A percentile compares a stretch with the other conserved stretches of the same genome.
These are phyloP conservation scores for Rhynchomys soricoides DNA, from an alignment of 2,113 vertebrate genomes.

Conservation along the genomic window DNA sequence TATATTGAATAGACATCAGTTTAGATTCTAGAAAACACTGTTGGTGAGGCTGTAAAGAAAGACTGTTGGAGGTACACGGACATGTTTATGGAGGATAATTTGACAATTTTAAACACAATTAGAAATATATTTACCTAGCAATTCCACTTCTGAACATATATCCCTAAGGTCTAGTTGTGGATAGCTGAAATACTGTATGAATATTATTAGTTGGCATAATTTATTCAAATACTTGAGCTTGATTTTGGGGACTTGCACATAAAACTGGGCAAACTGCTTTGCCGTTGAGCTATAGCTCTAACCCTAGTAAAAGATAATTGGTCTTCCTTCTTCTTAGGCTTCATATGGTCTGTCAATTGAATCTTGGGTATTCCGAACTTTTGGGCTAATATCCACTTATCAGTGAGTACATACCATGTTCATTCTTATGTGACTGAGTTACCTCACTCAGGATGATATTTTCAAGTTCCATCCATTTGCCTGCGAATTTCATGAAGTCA, in stretches of 20 bases:
- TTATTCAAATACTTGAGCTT: not conserved
- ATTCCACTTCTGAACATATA: not conserved
- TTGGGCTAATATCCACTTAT: no score
- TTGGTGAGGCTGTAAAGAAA: not conserved
- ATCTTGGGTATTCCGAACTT: no score
- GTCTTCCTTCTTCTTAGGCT: no score
- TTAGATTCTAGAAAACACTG: not conserved
- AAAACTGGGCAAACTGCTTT: not conserved
- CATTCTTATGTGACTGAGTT: no score
- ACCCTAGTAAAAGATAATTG: not conserved
- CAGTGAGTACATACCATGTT: no score
- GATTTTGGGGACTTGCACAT: not conserved
- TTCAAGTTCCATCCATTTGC: no score
- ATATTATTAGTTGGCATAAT: not conserved
- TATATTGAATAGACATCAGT: not conserved
- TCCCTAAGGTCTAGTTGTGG: not conserved
- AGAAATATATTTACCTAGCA: not conserved
- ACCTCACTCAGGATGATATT: no score
- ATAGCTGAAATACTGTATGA: not conserved
- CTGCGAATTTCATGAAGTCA: no score
- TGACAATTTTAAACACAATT: not conserved
- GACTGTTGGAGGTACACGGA: not conserved
- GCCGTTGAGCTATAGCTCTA: not conserved
- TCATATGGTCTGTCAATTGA: no score
- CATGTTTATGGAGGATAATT: not conserved